Base-by-base conservation (phyloP, 1,140 invertebrate genomes). In the Papilio glaucus region DNA sequence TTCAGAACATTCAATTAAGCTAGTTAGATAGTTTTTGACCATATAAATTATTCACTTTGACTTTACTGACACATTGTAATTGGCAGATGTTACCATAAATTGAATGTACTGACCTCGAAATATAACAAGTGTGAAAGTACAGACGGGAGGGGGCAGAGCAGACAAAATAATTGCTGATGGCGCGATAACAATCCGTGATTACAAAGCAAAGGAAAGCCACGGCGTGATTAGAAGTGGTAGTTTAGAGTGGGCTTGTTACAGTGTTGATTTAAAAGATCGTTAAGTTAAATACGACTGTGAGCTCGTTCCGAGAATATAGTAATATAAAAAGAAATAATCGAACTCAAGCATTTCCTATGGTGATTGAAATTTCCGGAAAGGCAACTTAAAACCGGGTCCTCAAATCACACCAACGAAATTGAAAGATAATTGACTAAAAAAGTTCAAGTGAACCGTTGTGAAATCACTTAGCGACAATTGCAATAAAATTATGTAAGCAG, bases 101-200 rank as follows among this genome's bases (percentile, higher is more conserved):
- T 57, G 49, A 57, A 57, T 57, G 21, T 12, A 5, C 2, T 53
- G 49, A 57, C 49, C 21, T 57, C 21, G 9, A 57, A 24, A 57
- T 26, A 45, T 42, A 42, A 42, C 42, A 57, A 57, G 49, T 57
- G 49, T 57, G 49, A 57, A 57, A 57, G 49, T 57, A 57, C 24
- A 33, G 6, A 12, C 10, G 21, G 9, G 49, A 24, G 21, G 21
- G 4, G 49, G 42, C n/a, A 45, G 21, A 21, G 10, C 9, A 6
- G 49, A 57, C 49, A 57, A 57, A 26, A 57, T 57, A 57, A 57
- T 57, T 57, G 12, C 49, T 57, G 49, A 57, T 57, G 2, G 0
- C 5, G 3, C 49, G 49, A 57, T 57, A 57, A 57, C 49, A 21
- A 57, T 18, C 10, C 0, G 2, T 57, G 18, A 57, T 57, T 24